A percentile compares a stretch with the other conserved stretches of the same genome.
These are phyloP conservation scores for Misgurnus anguillicaudatus DNA, from an alignment of 2,113 vertebrate species.

Conservation along the genomic window DNA sequence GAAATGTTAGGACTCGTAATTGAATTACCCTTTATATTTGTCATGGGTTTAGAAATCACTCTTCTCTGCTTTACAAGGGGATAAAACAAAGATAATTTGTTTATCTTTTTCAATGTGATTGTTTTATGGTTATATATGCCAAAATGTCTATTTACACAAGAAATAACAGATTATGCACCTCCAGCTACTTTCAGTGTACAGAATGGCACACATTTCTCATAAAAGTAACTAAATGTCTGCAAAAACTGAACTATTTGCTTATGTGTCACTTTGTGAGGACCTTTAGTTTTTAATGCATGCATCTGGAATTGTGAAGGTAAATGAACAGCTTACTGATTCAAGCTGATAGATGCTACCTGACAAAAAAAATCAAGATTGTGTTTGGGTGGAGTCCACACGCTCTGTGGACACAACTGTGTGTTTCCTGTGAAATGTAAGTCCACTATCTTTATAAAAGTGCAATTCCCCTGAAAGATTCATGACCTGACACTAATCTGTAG, in stretches of 20 bases:
- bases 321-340: too few relatives aligned
- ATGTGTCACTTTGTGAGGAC: too few relatives aligned
- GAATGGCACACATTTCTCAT: too few relatives aligned
- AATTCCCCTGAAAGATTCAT: neutral
- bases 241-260: too few relatives aligned
- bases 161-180: neutral
- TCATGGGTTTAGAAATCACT: conserved; percentile 65
- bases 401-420: neutral
- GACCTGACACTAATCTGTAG: neutral
- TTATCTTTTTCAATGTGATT: too few relatives aligned
- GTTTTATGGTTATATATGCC: neutral
- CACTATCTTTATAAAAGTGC: neutral
- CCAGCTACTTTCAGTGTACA: too few relatives aligned
- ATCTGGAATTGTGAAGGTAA: too few relatives aligned
- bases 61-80: neutral
- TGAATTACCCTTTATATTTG: conserved; percentile 65
- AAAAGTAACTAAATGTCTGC: too few relatives aligned
- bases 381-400: neutral
- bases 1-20: conserved; percentile 63
- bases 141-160: neutral
- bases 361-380: neutral
- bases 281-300: too few relatives aligned
- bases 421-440: conserved; percentile 20
- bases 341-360: neutral
- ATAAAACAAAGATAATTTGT: conserved; percentile 10